Evolutionary conservation across 2,113 vertebrate species (phyloP).

Genomic region (Genyomyrus donnyi): DNA sequence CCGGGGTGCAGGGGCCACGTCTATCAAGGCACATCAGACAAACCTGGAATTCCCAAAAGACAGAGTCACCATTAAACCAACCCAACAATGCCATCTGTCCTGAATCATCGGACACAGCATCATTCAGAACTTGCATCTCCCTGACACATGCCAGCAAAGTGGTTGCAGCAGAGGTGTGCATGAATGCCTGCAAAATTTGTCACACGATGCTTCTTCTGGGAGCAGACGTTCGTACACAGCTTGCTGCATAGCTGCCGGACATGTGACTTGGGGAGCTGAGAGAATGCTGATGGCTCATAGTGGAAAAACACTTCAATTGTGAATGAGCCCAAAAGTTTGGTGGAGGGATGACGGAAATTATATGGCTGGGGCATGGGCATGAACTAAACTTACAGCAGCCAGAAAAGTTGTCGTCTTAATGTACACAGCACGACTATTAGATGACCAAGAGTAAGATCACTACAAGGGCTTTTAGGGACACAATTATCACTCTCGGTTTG

Average conservation of each 20-base stretch:
- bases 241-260: background rate
- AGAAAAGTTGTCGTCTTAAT: background rate
- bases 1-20: constrained; percentile 35
- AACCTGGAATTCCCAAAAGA: constrained; percentile 58
- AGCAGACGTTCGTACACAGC: background rate
- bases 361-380: background rate
- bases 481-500: background rate
- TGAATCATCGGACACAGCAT: background rate
- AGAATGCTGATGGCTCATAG: background rate
- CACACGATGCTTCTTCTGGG: background rate
- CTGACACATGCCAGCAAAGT: background rate
- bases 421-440: background rate
- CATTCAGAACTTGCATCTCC: background rate
- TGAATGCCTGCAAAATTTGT: background rate
- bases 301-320: background rate
- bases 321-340: background rate
- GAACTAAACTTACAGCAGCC: background rate
- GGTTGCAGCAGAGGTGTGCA: background rate
- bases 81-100: background rate
- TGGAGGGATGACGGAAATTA: background rate
- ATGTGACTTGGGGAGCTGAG: background rate
- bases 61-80: background rate
- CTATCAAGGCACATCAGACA: constrained; percentile 81
- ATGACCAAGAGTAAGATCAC: background rate
- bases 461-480: background rate